Conservation (phyloP, 2,797 vertebrate species). For the Coluber constrictor region DNA sequence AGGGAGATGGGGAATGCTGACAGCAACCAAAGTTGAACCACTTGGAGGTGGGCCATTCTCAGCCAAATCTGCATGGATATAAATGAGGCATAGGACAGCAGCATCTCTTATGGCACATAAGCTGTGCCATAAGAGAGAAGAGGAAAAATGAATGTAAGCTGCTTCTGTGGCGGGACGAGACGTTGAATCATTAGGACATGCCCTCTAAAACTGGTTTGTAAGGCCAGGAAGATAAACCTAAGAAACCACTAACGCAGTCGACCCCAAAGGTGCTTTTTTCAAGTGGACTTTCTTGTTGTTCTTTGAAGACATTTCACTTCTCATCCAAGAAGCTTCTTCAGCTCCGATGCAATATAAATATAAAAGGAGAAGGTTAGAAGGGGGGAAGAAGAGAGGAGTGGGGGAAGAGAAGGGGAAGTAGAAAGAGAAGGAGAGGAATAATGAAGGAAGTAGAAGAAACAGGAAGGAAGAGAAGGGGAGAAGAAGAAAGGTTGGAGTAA, state of each 20-base stretch:
- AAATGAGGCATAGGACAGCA: neutral
- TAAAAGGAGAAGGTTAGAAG: too few relatives aligned
- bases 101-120: neutral
- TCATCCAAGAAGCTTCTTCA: too few relatives aligned
- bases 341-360: too few relatives aligned
- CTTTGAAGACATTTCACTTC: too few relatives aligned
- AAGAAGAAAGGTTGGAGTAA: too few relatives aligned
- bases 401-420: too few relatives aligned
- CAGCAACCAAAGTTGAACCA: neutral
- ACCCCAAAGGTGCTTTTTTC: too few relatives aligned
- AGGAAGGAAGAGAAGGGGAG: too few relatives aligned
- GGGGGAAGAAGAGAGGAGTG: too few relatives aligned
- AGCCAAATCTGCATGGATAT: neutral
- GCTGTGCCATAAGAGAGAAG: neutral
- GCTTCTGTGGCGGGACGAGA: neutral
- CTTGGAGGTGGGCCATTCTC: neutral
- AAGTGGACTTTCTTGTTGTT: too few relatives aligned
- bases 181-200: neutral
- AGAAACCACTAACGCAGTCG: neutral
- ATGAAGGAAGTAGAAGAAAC: too few relatives aligned
- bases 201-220: neutral
- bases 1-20: neutral
- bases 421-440: too few relatives aligned
- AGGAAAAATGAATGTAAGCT: neutral
- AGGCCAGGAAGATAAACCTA: neutral